phyloP scores from a whole-genome alignment of 2,797 vertebrate genomes.

The Lutjanus campechanus region DNA sequence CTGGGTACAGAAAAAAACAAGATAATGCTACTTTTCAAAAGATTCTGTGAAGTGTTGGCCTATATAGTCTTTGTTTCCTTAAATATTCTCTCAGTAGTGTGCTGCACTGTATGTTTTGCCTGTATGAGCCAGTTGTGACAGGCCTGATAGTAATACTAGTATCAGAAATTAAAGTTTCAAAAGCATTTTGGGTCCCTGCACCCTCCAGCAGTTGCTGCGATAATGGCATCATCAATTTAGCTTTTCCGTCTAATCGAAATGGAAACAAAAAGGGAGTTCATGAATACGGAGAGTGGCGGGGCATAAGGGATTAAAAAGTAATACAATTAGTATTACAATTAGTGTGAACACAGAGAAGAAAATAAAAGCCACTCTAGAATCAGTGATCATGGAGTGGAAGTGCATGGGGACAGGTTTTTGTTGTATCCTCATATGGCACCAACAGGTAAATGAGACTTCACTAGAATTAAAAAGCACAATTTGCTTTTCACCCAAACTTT shows the following conservation, averaged over 20 bases:
- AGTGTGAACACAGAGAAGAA: conserved; percentile 42
- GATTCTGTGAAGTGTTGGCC: conserved; percentile 11
- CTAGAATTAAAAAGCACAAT: neutral
- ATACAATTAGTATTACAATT: conserved; percentile 63
- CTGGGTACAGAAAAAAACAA: conserved; percentile 25
- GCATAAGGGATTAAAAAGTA: conserved; percentile 64
- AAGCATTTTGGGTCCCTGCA: conserved; percentile 35
- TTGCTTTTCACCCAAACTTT: neutral
- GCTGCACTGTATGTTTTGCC: conserved; percentile 17
- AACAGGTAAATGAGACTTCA: conserved; percentile 5
- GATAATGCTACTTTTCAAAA: conserved; percentile 11
- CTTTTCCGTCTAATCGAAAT: conserved; percentile 65
- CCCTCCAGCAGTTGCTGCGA: conserved; percentile 62
- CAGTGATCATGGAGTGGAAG: conserved; percentile 19
- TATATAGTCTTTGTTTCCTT: conserved; percentile 15
- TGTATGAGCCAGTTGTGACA: conserved; percentile 15
- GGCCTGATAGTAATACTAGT: conserved; percentile 47
- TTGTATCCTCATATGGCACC: neutral
- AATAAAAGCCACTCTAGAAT: conserved; percentile 40
- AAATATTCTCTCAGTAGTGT: conserved; percentile 17
- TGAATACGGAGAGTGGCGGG: conserved; percentile 35
- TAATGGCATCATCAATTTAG: conserved; percentile 68
- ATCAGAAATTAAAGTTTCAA: conserved; percentile 54
- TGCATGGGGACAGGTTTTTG: neutral
- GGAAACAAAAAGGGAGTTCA: conserved; percentile 53